Conservation (phyloP, 2,888 invertebrate species). For the Macrosiphum euphorbiae region DNA sequence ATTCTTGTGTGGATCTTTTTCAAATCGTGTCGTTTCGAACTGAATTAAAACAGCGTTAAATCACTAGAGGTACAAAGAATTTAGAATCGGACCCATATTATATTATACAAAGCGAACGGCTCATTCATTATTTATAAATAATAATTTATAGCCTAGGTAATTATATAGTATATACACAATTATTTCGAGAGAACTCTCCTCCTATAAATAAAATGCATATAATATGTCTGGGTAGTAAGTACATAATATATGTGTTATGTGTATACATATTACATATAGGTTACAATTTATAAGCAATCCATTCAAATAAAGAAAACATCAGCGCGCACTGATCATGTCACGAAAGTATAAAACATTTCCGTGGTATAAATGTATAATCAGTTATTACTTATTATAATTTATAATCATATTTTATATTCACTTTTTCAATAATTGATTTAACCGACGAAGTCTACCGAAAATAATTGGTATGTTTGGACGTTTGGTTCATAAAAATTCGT, state of each 20-base stretch:
- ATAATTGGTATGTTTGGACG: no score
- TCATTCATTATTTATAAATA: background rate
- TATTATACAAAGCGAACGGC: background rate
- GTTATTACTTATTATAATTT: no score
- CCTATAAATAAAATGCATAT: background rate
- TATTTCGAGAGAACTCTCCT: background rate
- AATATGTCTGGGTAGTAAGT: background rate
- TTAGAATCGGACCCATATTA: background rate
- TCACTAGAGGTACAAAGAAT: background rate
- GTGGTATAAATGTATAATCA: no score
- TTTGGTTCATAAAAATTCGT: no score
- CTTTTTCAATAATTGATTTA: no score
- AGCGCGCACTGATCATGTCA: no score
- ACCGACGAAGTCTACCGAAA: no score
- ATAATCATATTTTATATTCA: no score
- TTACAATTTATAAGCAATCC: background rate
- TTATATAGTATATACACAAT: background rate
- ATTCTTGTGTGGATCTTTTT: background rate
- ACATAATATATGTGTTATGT: no score
- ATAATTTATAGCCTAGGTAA: background rate
- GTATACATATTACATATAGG: no score
- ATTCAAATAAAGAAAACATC: background rate
- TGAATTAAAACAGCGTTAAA: background rate
- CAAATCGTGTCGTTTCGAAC: background rate
- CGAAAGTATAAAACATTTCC: no score